Evolutionary conservation across 2,797 vertebrate species (phyloP).

Genomic region (Sebastes matsubarae): DNA sequence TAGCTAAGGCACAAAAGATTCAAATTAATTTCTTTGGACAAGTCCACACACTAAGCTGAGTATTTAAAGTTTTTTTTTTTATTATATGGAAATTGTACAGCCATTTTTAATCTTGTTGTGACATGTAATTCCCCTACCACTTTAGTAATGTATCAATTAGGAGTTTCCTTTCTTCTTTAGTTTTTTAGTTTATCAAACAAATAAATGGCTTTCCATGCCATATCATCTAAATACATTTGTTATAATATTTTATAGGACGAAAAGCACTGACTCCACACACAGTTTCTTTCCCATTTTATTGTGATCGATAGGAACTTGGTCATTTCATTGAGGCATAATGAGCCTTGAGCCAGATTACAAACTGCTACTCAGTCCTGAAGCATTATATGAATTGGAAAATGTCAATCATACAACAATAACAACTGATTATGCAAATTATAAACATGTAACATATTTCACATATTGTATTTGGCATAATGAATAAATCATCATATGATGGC

Average conservation of each 20-base stretch:
- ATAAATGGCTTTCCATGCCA: not conserved
- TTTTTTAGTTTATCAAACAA: not conserved
- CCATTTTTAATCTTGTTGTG: not conserved
- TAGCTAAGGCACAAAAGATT: not conserved
- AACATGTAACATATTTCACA: conserved; percentile 51
- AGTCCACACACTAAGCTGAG: not conserved
- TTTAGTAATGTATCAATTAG: not conserved
- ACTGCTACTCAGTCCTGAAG: conserved; percentile 34
- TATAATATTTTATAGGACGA: not conserved
- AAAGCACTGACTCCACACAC: conserved; percentile 26
- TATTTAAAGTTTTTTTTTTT: not conserved
- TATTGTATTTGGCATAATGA: conserved; percentile 54
- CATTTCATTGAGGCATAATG: conserved; percentile 36
- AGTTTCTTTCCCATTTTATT: conserved; percentile 59
- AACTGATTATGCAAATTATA: conserved; percentile 65
- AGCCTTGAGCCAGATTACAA: conserved; percentile 35
- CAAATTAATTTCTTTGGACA: not conserved
- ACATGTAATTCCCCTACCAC: not conserved
- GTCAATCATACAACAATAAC: conserved; percentile 44
- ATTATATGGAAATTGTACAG: not conserved
- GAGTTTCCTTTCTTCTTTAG: not conserved
- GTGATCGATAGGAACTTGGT: conserved; percentile 33
- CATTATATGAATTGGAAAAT: conserved; percentile 31
- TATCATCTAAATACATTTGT: not conserved
- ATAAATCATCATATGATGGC: conserved; percentile 43